phyloP scores from a whole-genome alignment of 2,888 invertebrate species.

The Sturmia bella region DNA sequence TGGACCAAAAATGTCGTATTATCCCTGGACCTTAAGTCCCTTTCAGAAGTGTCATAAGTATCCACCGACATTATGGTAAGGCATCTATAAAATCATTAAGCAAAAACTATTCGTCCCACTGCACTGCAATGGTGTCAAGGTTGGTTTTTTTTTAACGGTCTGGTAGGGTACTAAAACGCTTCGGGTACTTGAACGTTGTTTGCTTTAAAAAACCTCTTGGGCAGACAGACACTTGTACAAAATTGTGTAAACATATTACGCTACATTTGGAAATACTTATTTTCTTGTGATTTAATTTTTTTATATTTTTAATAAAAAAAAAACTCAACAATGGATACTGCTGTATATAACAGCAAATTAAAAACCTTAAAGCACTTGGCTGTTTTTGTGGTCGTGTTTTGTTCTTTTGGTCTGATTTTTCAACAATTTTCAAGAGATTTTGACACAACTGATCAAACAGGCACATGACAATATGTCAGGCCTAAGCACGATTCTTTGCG shows the following conservation, averaged over 20 bases:
- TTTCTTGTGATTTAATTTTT: conserved; percentile 18
- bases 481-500: conserved; percentile 68
- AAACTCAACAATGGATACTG: conserved; percentile 1
- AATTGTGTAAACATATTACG: conserved; percentile 29
- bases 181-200: neutral
- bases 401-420: conserved; percentile 25
- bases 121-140: neutral
- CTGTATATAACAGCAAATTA: conserved; percentile 62
- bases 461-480: conserved; percentile 70
- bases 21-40: no score
- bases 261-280: conserved; percentile 1
- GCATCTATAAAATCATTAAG: no score
- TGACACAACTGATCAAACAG: conserved; percentile 69
- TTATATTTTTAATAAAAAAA: conserved; percentile 16
- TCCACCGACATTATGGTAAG: no score
- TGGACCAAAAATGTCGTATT: no score
- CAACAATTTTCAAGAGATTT: conserved; percentile 62
- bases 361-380: conserved; percentile 69
- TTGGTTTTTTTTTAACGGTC: neutral
- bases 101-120: neutral
- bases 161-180: neutral
- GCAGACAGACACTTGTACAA: conserved; percentile 26
- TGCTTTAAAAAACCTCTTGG: conserved; percentile 1
- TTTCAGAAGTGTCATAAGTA: no score
- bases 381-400: conserved; percentile 38